Conservation (phyloP, 2,113 vertebrate species). For the Gopherus evgoodei region DNA sequence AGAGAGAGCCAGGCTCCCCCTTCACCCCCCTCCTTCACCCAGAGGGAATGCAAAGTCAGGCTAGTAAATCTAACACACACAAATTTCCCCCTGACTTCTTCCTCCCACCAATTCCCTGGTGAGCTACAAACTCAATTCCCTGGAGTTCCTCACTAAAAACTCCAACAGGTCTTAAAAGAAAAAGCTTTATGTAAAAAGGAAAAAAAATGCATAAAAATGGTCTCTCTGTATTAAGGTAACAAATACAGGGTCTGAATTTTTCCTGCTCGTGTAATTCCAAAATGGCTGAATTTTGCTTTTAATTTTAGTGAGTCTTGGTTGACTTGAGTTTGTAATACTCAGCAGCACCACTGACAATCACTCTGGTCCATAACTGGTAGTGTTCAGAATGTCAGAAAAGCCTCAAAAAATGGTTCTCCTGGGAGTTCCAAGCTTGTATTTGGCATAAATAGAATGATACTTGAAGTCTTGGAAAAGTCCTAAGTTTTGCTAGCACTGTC, state of each 20-base stretch:
- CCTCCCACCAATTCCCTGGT: no score
- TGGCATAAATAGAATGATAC: not conserved
- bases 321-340: not conserved
- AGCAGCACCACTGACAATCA: not conserved
- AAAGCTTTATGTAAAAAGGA: no score
- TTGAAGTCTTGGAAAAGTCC: not conserved
- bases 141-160: no score
- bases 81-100: no score
- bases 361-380: not conserved
- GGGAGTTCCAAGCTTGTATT: not conserved
- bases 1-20: no score
- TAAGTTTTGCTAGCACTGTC: fast-evolving
- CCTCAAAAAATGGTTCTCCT: not conserved
- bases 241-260: not conserved
- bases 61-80: no score
- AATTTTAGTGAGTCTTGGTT: not conserved
- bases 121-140: no score
- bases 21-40: no score
- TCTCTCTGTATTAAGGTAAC: no score
- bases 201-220: no score
- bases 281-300: not conserved
- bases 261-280: not conserved
- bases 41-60: no score
- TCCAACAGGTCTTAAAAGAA: no score
- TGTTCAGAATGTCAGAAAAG: not conserved